Evolutionary conservation across 92 coral and sea anemone species (phyloP).

Genomic region (Zoanthus gigantus): DNA sequence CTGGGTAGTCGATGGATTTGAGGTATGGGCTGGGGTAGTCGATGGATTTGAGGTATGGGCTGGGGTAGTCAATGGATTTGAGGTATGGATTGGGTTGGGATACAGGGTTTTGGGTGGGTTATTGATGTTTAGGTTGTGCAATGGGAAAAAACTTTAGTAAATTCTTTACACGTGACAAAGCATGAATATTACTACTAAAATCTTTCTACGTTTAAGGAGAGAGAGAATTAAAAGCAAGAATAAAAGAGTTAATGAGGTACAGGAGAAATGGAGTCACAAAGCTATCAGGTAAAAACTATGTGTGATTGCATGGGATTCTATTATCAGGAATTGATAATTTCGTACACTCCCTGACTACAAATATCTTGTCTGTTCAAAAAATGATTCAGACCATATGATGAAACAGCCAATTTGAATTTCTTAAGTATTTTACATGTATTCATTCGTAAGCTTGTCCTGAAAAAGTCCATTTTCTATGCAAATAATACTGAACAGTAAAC

Average conservation of each 20-base stretch:
- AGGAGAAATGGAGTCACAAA: slow-evolving; percentile 95
- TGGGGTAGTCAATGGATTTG: not conserved
- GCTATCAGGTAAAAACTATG: slow-evolving; percentile 70
- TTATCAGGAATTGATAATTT: not conserved
- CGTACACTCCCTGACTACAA: too few species aligned
- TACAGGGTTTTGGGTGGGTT: not conserved
- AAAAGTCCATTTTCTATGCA: too few species aligned
- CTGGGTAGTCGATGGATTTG: not conserved
- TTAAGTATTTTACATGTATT: too few species aligned
- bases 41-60: not conserved
- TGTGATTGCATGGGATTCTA: not conserved
- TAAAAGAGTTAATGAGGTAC: slow-evolving; percentile 87
- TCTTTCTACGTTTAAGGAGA: slow-evolving; percentile 66
- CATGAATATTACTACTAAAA: too few species aligned
- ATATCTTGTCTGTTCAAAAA: too few species aligned
- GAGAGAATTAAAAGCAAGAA: slow-evolving; percentile 82
- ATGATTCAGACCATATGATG: too few species aligned
- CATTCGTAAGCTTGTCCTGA: too few species aligned
- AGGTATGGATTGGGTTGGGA: not conserved
- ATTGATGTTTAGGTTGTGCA: too few species aligned
- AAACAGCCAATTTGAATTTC: too few species aligned
- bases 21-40: not conserved
- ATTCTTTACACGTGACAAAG: too few species aligned
- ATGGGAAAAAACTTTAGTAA: too few species aligned
- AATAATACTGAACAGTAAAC: too few species aligned